Evolutionary conservation across 2,797 vertebrate genomes (phyloP).

Genomic region (Ambastaia sidthimunki): DNA sequence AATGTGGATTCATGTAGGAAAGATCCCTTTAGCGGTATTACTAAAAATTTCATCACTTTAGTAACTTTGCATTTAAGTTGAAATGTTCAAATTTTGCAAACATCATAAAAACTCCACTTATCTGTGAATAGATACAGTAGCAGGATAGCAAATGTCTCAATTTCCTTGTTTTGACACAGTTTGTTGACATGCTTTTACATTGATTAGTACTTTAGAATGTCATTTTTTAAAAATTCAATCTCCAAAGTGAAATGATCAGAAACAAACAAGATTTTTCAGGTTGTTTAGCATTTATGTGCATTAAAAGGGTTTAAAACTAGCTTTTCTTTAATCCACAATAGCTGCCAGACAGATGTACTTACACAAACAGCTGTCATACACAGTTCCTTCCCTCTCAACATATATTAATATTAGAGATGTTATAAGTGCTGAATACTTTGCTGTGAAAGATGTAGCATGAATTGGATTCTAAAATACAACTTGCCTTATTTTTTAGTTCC

Average conservation of each 20-base stretch:
- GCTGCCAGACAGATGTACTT: conserved; percentile 75
- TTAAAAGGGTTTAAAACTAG: conserved; percentile 68
- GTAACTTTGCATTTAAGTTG: neutral
- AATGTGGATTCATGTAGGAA: neutral
- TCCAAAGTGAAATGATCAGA: conserved; percentile 23
- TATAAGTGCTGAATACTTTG: conserved; percentile 65
- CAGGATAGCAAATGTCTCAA: neutral
- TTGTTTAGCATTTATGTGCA: conserved; percentile 77
- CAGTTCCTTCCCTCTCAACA: conserved; percentile 46
- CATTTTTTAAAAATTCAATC: neutral
- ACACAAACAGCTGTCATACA: conserved; percentile 62
- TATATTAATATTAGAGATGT: conserved; percentile 59
- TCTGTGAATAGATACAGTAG: neutral
- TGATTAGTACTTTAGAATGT: conserved; percentile 23
- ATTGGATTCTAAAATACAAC: conserved; percentile 55
- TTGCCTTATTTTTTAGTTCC: conserved; percentile 60
- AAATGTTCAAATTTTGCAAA: neutral
- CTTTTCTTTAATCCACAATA: conserved; percentile 70
- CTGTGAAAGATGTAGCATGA: conserved; percentile 53
- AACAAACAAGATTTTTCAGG: conserved; percentile 44
- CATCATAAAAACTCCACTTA: conserved; percentile 11
- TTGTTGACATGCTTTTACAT: conserved; percentile 37
- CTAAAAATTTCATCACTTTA: neutral
- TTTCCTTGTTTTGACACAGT: conserved; percentile 30
- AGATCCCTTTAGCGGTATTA: neutral